These are phyloP conservation scores for Cyphomyrus plagiostoma DNA, from an alignment of 2,113 vertebrate species.

Conservation along the genomic window DNA sequence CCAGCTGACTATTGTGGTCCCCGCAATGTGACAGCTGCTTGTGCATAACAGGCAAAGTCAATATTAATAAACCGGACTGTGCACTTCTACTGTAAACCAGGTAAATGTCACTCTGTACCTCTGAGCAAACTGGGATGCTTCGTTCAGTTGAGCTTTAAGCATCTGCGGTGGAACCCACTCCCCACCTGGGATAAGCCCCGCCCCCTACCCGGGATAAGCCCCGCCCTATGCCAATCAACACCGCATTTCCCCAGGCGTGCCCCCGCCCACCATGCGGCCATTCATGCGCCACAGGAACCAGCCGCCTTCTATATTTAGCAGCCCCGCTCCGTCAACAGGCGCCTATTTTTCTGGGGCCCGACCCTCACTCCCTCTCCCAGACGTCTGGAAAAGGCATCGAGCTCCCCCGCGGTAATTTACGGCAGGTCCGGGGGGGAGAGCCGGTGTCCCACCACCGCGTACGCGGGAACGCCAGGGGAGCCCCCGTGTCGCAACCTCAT, in stretches of 20 bases:
- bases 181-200: background rate
- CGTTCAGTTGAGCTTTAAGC: background rate
- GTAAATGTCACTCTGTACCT: background rate
- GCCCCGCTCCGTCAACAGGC: background rate
- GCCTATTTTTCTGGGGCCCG: background rate
- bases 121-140: background rate
- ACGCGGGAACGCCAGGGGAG: background rate
- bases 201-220: background rate
- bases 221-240: too few relatives aligned
- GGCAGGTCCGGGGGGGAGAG: background rate
- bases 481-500: background rate
- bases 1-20: background rate
- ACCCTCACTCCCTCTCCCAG: background rate
- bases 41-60: background rate
- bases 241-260: background rate
- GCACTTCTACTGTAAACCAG: background rate
- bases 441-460: background rate
- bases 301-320: background rate
- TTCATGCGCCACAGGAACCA: background rate
- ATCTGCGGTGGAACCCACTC: background rate
- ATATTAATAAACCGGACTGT: background rate
- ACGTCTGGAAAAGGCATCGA: constrained; percentile 6
- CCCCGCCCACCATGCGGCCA: background rate
- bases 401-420: background rate
- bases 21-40: background rate